Evolutionary conservation across 2,888 invertebrate genomes (phyloP), one percentile per base, ranked within the genome.

Genomic region (Melangyna quadrimaculata): DNA sequence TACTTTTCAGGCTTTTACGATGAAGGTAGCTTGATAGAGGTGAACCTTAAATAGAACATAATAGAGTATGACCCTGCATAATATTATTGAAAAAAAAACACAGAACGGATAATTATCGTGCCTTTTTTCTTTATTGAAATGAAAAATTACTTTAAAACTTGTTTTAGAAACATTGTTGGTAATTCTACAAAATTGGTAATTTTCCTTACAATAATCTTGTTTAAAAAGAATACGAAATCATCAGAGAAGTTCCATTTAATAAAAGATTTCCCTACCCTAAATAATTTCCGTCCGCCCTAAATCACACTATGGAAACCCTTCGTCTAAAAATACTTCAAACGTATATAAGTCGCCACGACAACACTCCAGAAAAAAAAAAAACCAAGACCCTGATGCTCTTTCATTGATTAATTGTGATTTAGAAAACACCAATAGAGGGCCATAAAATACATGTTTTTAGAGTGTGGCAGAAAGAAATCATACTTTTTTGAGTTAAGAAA

Each of bases 341-440:
- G n/a, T n/a, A n/a, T n/a, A 73, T 63, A 78, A 69, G 61, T 74
- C 55, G 51, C 67, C 75, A 67, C 59, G 79, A 67, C 79, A 74
- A 83, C 32, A 63, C 29, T 65, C 55, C 45, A 65, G 12, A 22
- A 3, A 17, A 22, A 27, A 48, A 6, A 14, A 24, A 17, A 45
- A 3, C n/a, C 67, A 67, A 24, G 43, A 27, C 35, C 73, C 55
- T 69, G 32, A 9, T 43, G 43, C 43, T 63, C 61, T 55, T 59
- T 19, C 55, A 70, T 77, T 86, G 80, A 86, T 86, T 86, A 86
- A 86, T 86, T 86, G 80, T 77, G 80, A 80, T 80, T 86, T 77
- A 63, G 80, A 69, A 73, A 73, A 82, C 51, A 65, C 77, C 59
- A 67, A 55, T 19, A n/a, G 12, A 77, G 14, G n/a, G 27, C 17